A percentile compares a stretch with the other conserved stretches of the same genome.
Evolutionary conservation across 2,888 invertebrate species (phyloP).

Genomic region (Xestia ashworthii): DNA sequence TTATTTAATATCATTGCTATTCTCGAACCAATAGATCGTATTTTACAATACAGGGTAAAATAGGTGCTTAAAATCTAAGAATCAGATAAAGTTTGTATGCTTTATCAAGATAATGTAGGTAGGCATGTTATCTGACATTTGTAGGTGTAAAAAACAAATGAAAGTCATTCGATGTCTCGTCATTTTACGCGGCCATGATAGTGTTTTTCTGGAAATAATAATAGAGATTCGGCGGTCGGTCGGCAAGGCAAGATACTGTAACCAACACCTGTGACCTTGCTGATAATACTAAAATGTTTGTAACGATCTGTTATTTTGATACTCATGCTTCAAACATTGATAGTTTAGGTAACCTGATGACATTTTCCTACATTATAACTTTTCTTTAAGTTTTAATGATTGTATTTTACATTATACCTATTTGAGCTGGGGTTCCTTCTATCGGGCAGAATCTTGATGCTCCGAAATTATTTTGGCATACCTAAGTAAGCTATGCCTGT

Average conservation of each 20-base stretch:
- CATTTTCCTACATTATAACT: not conserved
- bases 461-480: too few relatives aligned
- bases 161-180: conserved; percentile 30
- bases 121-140: conserved; percentile 22
- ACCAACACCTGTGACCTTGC: conserved; percentile 56
- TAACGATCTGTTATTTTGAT: conserved; percentile 44
- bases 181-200: conserved; percentile 33
- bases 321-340: not conserved
- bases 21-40: not conserved
- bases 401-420: too few relatives aligned
- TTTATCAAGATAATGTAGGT: conserved; percentile 2
- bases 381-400: too few relatives aligned
- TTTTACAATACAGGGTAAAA: not conserved
- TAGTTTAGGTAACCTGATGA: not conserved
- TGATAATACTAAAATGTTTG: conserved; percentile 33
- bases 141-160: conserved; percentile 18
- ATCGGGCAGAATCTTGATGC: too few relatives aligned
- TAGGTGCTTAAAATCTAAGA: not conserved
- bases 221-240: conserved; percentile 24
- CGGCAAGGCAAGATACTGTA: conserved; percentile 25
- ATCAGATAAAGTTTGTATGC: not conserved
- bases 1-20: not conserved
- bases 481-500: too few relatives aligned
- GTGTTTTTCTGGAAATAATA: conserved; percentile 24
- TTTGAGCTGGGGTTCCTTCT: too few relatives aligned